Percentiles rank a stretch among this genome's conserved stretches.
Evolutionary conservation across 2,113 vertebrate species (phyloP).

Genomic region (Percopsis transmontana): DNA sequence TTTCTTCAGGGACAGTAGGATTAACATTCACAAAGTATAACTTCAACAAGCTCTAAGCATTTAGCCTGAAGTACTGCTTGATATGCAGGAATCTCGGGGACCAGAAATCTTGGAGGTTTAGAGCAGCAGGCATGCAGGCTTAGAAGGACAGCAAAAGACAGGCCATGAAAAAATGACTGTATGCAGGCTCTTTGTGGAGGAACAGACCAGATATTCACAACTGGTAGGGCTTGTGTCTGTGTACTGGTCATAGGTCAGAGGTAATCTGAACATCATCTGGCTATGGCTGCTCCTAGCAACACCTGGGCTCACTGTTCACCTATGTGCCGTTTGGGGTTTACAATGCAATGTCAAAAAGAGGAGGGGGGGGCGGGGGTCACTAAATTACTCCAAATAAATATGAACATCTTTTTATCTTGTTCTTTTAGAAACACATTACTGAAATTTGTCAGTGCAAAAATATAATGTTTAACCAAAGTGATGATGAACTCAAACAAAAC

Average conservation of each 20-base stretch:
- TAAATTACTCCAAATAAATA: too few relatives aligned
- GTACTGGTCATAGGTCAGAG: constrained; percentile 39
- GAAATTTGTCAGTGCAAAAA: not conserved
- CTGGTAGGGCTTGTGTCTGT: constrained; percentile 27
- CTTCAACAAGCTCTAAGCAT: constrained; percentile 27
- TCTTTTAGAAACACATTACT: not conserved
- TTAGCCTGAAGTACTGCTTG: constrained; percentile 29
- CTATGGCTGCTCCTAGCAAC: constrained; percentile 25
- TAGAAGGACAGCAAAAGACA: constrained; percentile 18
- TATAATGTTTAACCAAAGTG: constrained; percentile 12
- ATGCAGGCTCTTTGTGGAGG: constrained; percentile 38
- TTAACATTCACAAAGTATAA: constrained; percentile 27
- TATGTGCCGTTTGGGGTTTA: constrained; percentile 9
- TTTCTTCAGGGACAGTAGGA: not conserved
- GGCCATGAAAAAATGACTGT: constrained; percentile 34
- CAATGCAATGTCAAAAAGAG: not conserved
- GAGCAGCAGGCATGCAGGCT: constrained; percentile 23
- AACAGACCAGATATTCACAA: constrained; percentile 34
- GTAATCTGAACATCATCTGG: constrained; percentile 10
- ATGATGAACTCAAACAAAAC: constrained; percentile 28
- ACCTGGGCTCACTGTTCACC: constrained; percentile 28
- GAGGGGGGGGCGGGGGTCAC: not conserved
- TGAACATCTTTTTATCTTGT: too few relatives aligned
- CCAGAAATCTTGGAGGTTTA: constrained; percentile 53
- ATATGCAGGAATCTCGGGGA: constrained; percentile 36